phyloP scores from a whole-genome alignment of 2,888 invertebrate species.

The Megamerina dolium region DNA sequence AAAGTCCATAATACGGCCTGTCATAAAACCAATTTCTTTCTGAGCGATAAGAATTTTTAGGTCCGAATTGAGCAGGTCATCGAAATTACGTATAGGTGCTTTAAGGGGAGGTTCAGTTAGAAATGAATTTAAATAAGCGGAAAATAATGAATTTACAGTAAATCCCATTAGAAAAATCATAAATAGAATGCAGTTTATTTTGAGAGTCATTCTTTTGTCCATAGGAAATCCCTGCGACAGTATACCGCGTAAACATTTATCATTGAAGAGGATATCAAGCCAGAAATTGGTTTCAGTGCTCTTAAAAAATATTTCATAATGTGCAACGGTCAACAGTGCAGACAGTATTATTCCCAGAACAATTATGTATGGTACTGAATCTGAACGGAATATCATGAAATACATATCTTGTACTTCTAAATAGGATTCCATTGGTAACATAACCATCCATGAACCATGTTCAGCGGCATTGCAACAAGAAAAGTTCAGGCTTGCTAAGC shows the following conservation, averaged over 20 bases:
- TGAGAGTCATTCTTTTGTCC: conserved; percentile 7
- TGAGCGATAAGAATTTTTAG: conserved; percentile 11
- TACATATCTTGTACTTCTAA: conserved; percentile 8
- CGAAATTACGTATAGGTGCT: conserved; percentile 18
- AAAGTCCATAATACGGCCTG: neutral
- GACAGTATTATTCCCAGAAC: neutral
- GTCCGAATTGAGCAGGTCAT: conserved; percentile 20
- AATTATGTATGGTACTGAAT: neutral
- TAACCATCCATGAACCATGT: conserved; percentile 19
- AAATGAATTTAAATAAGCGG: conserved; percentile 23
- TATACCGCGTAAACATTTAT: conserved; percentile 23
- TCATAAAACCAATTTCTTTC: conserved; percentile 4
- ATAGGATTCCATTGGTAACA: conserved; percentile 28
- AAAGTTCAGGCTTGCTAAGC: neutral
- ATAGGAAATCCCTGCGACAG: conserved; percentile 21
- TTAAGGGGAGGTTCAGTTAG: conserved; percentile 24
- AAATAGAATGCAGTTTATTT: conserved; percentile 11
- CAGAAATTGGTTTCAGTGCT: neutral
- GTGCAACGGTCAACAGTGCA: conserved; percentile 5
- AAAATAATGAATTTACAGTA: conserved; percentile 21
- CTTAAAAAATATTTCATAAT: neutral
- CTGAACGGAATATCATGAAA: conserved; percentile 10
- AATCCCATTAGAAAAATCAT: conserved; percentile 21
- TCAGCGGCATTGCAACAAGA: conserved; percentile 14
- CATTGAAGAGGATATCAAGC: conserved; percentile 7